These are phyloP conservation scores for Triops longicaudatus DNA, from an alignment of 1,140 invertebrate genomes.

Conservation along the genomic window DNA sequence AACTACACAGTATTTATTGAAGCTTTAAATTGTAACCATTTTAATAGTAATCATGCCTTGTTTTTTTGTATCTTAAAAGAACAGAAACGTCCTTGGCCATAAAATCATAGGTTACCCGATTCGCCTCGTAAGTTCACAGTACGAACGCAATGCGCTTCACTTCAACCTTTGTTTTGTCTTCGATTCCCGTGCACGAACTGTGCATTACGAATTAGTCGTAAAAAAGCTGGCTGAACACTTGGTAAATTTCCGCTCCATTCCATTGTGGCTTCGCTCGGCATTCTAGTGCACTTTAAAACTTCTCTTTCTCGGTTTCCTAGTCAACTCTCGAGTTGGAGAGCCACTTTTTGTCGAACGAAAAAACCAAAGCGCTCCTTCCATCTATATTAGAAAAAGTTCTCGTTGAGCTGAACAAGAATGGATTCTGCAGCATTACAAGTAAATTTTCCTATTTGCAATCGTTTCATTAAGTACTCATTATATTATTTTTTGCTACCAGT, in stretches of 20 bases:
- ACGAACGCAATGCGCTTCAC: constrained; percentile 85
- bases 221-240: constrained; percentile 88
- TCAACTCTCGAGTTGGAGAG: constrained; percentile 69
- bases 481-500: constrained; percentile 42
- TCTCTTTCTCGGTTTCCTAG: constrained; percentile 38
- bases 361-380: constrained; percentile 50
- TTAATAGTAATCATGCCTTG: neutral
- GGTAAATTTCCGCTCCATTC: constrained; percentile 45
- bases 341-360: constrained; percentile 61
- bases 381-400: constrained; percentile 66
- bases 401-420: constrained; percentile 56
- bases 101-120: constrained; percentile 92
- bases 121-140: constrained; percentile 77
- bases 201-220: constrained; percentile 86
- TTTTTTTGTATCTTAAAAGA: constrained; percentile 34
- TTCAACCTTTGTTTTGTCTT: constrained; percentile 96
- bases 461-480: constrained; percentile 3
- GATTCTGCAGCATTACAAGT: constrained; percentile 68
- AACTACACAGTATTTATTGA: constrained; percentile 26
- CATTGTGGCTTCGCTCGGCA: constrained; percentile 24
- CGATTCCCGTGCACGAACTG: constrained; percentile 72
- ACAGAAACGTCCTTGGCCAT: constrained; percentile 64
- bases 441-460: constrained; percentile 35
- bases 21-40: neutral
- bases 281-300: constrained; percentile 29